Percentiles rank a stretch among this genome's conserved stretches.
These are phyloP conservation scores for Monochamus saltuarius DNA, from an alignment of 1,140 invertebrate species.

Conservation along the genomic window DNA sequence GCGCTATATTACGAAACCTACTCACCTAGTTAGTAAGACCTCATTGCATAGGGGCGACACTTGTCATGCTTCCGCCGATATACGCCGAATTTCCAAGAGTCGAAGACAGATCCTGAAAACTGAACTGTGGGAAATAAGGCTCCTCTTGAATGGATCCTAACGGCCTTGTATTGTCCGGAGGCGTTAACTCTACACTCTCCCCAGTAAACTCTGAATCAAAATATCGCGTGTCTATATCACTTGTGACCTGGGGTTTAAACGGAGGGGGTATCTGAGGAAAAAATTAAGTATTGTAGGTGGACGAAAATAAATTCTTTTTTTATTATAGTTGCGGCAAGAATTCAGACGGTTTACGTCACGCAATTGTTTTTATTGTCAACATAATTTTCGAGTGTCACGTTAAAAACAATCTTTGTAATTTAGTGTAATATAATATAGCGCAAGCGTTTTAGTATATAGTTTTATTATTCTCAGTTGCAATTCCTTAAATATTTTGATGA, in stretches of 20 bases:
- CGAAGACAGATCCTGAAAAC: slow-evolving; percentile 61
- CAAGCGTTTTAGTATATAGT: no score
- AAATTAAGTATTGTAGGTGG: neutral
- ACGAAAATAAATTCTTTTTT: no score
- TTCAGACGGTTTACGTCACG: no score
- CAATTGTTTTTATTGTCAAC: no score
- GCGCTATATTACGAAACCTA: neutral
- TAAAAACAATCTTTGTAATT: no score
- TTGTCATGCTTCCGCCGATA: slow-evolving; percentile 48
- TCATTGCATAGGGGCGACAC: slow-evolving; percentile 47
- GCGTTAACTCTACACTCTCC: slow-evolving; percentile 93
- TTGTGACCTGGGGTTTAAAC: slow-evolving; percentile 94
- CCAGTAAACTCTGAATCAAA: slow-evolving; percentile 99
- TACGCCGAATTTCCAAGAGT: slow-evolving; percentile 49
- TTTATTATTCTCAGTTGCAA: no score
- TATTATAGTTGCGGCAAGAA: no score
- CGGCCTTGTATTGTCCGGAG: slow-evolving; percentile 72
- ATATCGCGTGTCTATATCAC: slow-evolving; percentile 95
- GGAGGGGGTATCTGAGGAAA: slow-evolving; percentile 74
- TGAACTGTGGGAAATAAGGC: slow-evolving; percentile 67
- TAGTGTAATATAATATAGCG: no score
- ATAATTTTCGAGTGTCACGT: no score
- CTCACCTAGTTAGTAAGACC: slow-evolving; percentile 21
- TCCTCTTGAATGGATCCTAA: slow-evolving; percentile 65
- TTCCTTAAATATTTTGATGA: no score